These are phyloP conservation scores for Odontomyia ornata DNA, from an alignment of 2,888 invertebrate species.

Conservation along the genomic window DNA sequence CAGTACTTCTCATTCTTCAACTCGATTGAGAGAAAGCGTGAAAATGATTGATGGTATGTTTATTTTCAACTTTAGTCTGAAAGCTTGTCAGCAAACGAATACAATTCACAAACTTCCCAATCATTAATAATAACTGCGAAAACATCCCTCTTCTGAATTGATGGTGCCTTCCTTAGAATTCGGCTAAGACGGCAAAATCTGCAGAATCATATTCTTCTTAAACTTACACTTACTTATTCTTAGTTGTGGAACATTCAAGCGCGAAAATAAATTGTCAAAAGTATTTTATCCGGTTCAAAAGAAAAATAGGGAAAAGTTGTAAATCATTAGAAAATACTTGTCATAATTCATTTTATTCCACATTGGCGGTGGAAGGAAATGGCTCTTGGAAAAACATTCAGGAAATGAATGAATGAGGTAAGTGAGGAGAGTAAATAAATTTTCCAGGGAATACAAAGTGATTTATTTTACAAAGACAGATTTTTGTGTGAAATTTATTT, in stretches of 20 bases:
- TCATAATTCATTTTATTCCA: constrained; percentile 2
- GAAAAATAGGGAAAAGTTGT: neutral
- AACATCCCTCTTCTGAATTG: neutral
- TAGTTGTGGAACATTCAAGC: too few relatives aligned
- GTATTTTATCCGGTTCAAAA: too few relatives aligned
- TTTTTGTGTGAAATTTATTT: too few relatives aligned
- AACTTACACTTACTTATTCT: neutral
- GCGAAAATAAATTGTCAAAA: too few relatives aligned
- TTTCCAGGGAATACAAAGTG: neutral
- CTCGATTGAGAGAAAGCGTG: constrained; percentile 17
- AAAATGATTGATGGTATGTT: constrained; percentile 48
- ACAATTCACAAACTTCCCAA: constrained; percentile 19
- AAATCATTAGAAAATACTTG: neutral
- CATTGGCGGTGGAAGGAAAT: too few relatives aligned
- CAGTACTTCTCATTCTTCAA: neutral
- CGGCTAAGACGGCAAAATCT: neutral
- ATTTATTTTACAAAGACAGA: neutral
- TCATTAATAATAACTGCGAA: constrained; percentile 41
- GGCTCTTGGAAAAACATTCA: too few relatives aligned
- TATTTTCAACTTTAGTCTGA: constrained; percentile 45
- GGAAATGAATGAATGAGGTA: too few relatives aligned
- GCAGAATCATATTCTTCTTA: constrained; percentile 2
- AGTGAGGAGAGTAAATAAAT: neutral
- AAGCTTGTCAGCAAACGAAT: constrained; percentile 40
- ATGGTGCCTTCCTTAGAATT: too few relatives aligned